Base-by-base conservation (phyloP, 2,113 vertebrate species). In the Thunnus thynnus region DNA sequence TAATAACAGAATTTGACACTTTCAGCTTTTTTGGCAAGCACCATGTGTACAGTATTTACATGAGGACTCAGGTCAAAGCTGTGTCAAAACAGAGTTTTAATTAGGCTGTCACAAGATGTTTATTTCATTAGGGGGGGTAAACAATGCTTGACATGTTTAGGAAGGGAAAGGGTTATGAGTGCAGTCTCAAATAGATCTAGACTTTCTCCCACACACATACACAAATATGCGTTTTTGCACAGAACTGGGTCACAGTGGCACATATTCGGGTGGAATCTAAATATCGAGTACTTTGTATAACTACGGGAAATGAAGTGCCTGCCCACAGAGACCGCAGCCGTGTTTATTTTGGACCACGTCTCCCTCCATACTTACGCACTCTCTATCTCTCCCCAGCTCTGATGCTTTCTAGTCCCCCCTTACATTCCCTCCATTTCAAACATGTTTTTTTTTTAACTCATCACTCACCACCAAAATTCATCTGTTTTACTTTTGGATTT, bases 261-360 rank as follows among this genome's bases (percentile, higher is more conserved):
- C 76, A 76, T 87, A 84, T 86, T 86, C 87, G 63, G 73, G 80
- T 69, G 55, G 74, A 86, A 85, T 92, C 86, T 90, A 90, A 92
- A 89, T 91, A 90, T 91, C 55, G 13, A 87, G 81, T 27, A 80
- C 56, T 90, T 86, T 91, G 69, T 85, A 76, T 86, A 94, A 92
- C 86, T 86, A 88, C 81, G 86, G 92, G 92, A 95, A 94, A 93
- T 90, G 79, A 90, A 83, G 71, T 25, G 78, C 76, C 68, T 68
- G 91, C 89, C 92, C 81, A 18, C 90, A 84, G 90, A 92, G 92
- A 91, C 88, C 61, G 11, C 61, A 17, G 57, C 41, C 22, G 3
- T 93, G 92, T 94, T 95, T 93, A 86, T 89, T 78, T 93, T 94
- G 93, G 93, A 91, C 84, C 5, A 22, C 41, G 3, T 72, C 71